Base-by-base conservation (phyloP, 2,113 vertebrate species). In the Nothobranchius kuhntae region DNA sequence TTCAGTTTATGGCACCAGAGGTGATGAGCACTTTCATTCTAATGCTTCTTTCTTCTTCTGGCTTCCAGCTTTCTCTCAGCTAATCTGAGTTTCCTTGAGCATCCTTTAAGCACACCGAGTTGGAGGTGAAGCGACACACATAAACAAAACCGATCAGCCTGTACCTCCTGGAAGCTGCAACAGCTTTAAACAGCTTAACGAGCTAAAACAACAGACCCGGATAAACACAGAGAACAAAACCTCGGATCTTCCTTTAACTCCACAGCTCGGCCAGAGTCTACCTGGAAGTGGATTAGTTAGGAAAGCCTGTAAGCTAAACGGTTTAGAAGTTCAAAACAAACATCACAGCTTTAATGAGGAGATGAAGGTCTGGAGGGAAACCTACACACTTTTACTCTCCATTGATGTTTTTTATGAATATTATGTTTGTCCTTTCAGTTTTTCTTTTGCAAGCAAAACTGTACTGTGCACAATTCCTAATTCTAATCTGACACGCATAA, bases 251-350 rank as follows among this genome's bases (percentile, higher is more conserved):
- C 61, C 69, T 15, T 46, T 2, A 45, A 36, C 48, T 67, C 58
- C 50, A 1, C 1, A 63, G 70, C 54, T 68, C 36, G 74, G 60
- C 71, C 57, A 51, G 13, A 61, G 12, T 24, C 3, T 70, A 65
- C 64, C 74, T 70, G 71, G 64, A 74, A 66, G 74, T 54, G 78
- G 77, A 78, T 80, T 75, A 81, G 57, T 64, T 45, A 15, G 54
- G 73, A 77, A 65, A 71, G 65, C 55, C 61, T 17, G 50, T 14
- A 53, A 53, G 62, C 68, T 75, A 7, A 50, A 73, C 0, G 26
- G 68, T 26, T 81, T 63, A 73, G 56, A 0, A 61, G 26, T 15
- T 13, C 21, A 42, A 72, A 52, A 77, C 50, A 74, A 77, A 53
- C 36, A 52, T 62, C 35, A 57, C 53, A 77, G 50, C 69, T 13